Evolutionary conservation across 2,888 invertebrate species (phyloP).

Genomic region (Agrotis clavis): DNA sequence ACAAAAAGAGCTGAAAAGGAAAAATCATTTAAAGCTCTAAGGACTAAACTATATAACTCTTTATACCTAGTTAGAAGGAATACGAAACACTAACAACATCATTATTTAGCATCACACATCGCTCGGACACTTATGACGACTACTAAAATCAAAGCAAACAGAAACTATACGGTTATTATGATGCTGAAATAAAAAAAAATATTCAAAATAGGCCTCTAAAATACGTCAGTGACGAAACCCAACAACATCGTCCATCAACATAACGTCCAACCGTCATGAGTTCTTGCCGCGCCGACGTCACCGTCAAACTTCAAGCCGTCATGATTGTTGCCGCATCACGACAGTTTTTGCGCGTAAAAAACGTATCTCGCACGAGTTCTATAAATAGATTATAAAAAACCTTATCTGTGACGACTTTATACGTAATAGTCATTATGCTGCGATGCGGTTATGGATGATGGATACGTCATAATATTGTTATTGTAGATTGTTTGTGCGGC

Average conservation of each 20-base stretch:
- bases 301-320: background rate
- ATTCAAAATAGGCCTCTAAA: background rate
- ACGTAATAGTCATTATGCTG: constrained; percentile 16
- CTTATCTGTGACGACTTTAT: constrained; percentile 17
- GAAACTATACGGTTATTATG: background rate
- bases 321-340: constrained; percentile 8
- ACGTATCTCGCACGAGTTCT: constrained; percentile 33
- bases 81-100: background rate
- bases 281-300: constrained; percentile 18
- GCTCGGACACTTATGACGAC: background rate
- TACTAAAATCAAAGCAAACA: background rate
- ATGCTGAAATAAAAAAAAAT: constrained; percentile 1
- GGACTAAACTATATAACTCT: no score
- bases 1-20: background rate
- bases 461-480: constrained; percentile 34
- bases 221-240: constrained; percentile 4
- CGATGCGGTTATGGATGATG: background rate
- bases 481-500: constrained; percentile 3
- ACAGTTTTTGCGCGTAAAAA: constrained; percentile 19
- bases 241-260: background rate
- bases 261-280: background rate
- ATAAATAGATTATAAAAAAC: constrained; percentile 25
- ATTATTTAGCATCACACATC: background rate
- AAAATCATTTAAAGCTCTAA: background rate
- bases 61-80: background rate